phyloP scores from a whole-genome alignment of 1,140 invertebrate genomes.

The Plodia interpunctella region DNA sequence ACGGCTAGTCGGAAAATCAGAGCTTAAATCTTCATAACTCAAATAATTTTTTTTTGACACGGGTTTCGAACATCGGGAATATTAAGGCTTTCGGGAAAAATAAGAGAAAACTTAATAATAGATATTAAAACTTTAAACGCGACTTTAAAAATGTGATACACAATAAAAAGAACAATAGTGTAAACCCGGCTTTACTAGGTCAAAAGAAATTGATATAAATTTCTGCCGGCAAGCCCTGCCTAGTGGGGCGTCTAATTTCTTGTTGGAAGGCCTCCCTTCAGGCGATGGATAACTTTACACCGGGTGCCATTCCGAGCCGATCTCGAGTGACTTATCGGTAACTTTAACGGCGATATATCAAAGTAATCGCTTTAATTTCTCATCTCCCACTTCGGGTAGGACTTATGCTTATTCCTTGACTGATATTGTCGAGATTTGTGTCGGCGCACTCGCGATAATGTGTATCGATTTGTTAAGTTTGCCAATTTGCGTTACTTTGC shows the following conservation, averaged over 20 bases:
- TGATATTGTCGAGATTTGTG: slow-evolving; percentile 51
- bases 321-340: slow-evolving; percentile 70
- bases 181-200: not conserved
- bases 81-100: no score
- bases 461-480: slow-evolving; percentile 9
- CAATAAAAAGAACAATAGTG: no score
- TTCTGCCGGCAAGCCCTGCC: slow-evolving; percentile 3
- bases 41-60: no score
- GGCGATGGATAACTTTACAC: slow-evolving; percentile 64
- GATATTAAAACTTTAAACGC: no score
- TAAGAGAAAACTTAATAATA: no score
- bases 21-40: no score
- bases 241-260: slow-evolving; percentile 28
- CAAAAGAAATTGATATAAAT: slow-evolving; percentile 12
- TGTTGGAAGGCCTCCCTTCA: slow-evolving; percentile 24
- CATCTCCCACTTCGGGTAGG: slow-evolving; percentile 59
- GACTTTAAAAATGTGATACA: no score
- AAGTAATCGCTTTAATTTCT: slow-evolving; percentile 75
- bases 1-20: no score
- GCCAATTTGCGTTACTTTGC: not conserved
- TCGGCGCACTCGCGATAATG: slow-evolving; percentile 19
- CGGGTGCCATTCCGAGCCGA: slow-evolving; percentile 64
- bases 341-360: slow-evolving; percentile 72
- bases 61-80: no score
- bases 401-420: slow-evolving; percentile 60